Percentiles rank a stretch among this genome's conserved stretches.
Conservation (phyloP, 2,113 vertebrate species). For the Mixornis gularis region DNA sequence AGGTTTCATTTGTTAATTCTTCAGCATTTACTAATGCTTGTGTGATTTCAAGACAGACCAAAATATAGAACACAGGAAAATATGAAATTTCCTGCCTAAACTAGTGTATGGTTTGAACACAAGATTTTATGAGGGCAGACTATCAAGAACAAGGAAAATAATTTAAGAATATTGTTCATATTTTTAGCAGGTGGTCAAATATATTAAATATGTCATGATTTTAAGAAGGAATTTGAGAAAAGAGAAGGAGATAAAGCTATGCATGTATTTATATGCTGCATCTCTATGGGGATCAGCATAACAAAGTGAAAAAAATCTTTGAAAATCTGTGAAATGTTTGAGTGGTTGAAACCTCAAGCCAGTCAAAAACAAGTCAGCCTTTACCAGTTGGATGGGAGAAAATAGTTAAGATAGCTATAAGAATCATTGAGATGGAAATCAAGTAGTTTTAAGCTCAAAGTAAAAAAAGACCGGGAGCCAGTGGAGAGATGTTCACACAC, state of each 20-base stretch:
- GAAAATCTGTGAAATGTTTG: background rate
- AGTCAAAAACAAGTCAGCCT: background rate
- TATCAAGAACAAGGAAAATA: background rate
- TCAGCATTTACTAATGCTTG: background rate
- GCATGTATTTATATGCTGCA: background rate
- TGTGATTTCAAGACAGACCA: background rate
- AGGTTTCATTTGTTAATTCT: background rate
- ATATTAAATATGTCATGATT: background rate
- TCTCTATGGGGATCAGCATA: background rate
- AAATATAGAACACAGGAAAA: background rate
- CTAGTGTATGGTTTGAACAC: background rate
- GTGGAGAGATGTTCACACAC: background rate
- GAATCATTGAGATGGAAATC: background rate
- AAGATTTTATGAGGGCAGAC: background rate
- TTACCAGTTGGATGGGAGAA: background rate
- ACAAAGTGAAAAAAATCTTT: background rate
- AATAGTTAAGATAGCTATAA: background rate
- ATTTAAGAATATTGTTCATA: background rate
- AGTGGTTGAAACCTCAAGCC: background rate
- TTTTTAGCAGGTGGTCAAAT: background rate
- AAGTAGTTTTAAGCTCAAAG: background rate
- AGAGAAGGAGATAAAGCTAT: background rate
- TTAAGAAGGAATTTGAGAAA: background rate
- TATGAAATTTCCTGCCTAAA: background rate
- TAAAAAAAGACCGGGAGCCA: fast-evolving